Base-by-base conservation (phyloP, 2,888 invertebrate species). In the Electrophaes corylata region DNA sequence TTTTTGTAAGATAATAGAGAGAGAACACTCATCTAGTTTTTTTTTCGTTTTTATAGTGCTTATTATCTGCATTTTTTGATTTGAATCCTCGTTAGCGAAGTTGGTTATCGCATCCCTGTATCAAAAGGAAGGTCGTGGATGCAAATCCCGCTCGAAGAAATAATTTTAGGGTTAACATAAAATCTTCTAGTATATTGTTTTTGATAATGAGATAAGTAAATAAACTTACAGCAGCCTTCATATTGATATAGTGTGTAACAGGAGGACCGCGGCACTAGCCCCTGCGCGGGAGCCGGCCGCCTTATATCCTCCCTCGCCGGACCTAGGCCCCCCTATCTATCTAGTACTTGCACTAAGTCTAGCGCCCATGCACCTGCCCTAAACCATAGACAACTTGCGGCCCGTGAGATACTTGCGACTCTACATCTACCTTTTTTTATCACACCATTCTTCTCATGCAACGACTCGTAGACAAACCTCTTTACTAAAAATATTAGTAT, bases 201-300 rank as follows among this genome's bases (percentile, higher is more conserved):
- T 4, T 10, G 1, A 29, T 1, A 6, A 1, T 29, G 26, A 8
- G 10, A 10, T 29, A 29, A 2, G 10, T 29, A 29, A 14, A n/a
- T 41, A 16, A 44, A 79, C 80, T 81, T 69, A 81, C 80, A 72
- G 76, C 67, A 70, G 76, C 69, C 73, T 81, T 81, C 80, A 81
- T 81, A 57, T 65, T 72, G 50, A 45, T 44, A 53, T 48, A 62
- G 67, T 64, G 63, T 58, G 69, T 70, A 60, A 63, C 60, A 62
- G 64, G 63, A 60, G 58, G 40, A 31, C 40, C 57, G 35, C 2
- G 66, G 56, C 69, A 78, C 79, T 76, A 70, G 65, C 65, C 71
- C 75, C 62, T 62, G 57, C 6, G 55, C 40, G 45, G 54, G 68
- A 59, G 65, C 62, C 33, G 12, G 63, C 59, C 57, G 69, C 62